phyloP scores from a whole-genome alignment of 2,888 invertebrate genomes.

The Uropetala carovei region DNA sequence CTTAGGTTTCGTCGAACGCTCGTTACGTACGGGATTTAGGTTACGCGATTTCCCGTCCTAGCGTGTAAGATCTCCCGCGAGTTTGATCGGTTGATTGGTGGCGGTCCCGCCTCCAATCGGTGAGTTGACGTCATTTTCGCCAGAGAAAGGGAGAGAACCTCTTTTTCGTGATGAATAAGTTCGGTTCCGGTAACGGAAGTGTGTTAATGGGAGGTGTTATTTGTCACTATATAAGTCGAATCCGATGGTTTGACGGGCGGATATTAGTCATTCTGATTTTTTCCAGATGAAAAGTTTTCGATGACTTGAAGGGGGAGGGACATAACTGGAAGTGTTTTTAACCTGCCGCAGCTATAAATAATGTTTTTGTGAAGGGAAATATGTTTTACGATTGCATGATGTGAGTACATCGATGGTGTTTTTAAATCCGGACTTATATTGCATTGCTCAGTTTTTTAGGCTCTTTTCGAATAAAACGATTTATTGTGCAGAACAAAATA shows the following conservation, averaged over 20 bases:
- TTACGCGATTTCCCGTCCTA: not conserved
- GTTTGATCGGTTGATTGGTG: no score
- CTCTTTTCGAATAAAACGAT: no score
- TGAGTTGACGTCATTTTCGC: not conserved
- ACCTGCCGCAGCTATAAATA: no score
- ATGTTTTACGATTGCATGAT: no score
- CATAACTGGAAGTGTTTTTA: no score
- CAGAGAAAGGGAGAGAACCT: not conserved
- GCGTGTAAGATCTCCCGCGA: not conserved
- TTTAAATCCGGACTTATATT: no score
- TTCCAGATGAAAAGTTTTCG: no score
- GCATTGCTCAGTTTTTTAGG: no score
- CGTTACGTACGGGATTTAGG: not conserved
- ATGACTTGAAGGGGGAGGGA: no score
- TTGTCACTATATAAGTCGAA: not conserved
- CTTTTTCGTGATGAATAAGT: not conserved
- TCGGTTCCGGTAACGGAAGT: constrained; percentile 7
- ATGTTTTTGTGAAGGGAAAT: no score
- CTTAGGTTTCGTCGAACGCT: not conserved
- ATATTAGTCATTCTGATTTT: not conserved
- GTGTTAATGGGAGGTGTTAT: not conserved
- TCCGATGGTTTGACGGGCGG: not conserved
- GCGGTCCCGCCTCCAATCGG: not conserved
- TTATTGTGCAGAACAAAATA: no score
- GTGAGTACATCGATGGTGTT: no score